These are phyloP conservation scores for Paragorgia papillata DNA, from an alignment of 92 coral and sea anemone genomes.

Conservation along the genomic window DNA sequence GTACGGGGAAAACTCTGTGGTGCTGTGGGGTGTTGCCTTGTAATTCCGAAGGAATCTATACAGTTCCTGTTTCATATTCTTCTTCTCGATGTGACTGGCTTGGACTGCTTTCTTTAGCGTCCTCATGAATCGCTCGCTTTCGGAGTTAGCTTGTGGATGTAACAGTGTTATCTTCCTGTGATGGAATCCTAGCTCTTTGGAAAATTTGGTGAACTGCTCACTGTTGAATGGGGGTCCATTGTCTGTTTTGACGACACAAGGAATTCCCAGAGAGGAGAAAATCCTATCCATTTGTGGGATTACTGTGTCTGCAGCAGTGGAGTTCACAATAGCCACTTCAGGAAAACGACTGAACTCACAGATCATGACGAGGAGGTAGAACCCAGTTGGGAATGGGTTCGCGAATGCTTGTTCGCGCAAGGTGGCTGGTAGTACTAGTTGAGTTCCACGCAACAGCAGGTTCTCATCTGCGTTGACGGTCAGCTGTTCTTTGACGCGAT, in stretches of 20 bases:
- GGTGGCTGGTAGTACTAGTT: no score
- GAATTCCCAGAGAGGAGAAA: background rate
- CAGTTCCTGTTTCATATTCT: background rate
- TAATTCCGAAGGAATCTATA: background rate
- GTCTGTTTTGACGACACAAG: background rate
- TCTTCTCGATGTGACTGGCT: background rate
- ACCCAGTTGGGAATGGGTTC: no score
- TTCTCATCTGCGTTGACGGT: no score
- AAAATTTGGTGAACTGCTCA: background rate
- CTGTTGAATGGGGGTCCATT: constrained; percentile 7
- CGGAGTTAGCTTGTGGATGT: background rate
- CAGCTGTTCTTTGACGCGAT: no score
- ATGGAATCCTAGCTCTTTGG: background rate
- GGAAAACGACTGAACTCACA: no score
- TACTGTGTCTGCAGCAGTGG: background rate
- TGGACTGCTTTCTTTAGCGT: background rate
- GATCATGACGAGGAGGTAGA: no score
- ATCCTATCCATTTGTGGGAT: background rate
- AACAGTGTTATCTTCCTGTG: background rate
- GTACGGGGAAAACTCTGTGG: background rate
- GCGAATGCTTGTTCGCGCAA: no score
- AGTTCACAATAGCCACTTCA: no score
- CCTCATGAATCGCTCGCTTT: background rate
- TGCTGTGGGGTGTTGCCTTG: background rate
- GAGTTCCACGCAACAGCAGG: no score